Conservation (phyloP, 2,113 vertebrate species). For the Nothobranchius furzeri region DNA sequence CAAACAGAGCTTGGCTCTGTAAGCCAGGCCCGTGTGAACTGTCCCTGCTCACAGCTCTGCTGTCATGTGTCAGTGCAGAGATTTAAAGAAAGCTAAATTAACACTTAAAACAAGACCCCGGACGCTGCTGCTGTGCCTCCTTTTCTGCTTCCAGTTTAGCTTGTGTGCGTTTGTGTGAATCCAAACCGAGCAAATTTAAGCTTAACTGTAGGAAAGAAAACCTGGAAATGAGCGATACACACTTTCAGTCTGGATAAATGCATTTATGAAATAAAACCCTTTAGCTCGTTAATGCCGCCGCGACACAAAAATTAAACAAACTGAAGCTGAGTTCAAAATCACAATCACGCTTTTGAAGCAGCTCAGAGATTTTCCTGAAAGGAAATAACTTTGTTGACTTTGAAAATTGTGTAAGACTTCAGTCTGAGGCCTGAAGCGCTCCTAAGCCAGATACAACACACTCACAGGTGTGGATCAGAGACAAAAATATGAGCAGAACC, state of each 20-base stretch:
- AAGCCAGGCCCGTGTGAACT: constrained; percentile 1
- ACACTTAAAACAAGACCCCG: constrained; percentile 14
- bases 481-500: constrained; percentile 18
- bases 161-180: neutral
- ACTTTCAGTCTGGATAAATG: neutral
- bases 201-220: constrained; percentile 1
- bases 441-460: constrained; percentile 12
- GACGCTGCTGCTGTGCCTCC: constrained; percentile 4
- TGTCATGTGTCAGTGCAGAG: constrained; percentile 15
- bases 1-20: neutral
- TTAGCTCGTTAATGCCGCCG: neutral
- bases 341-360: neutral
- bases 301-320: neutral
- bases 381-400: constrained; percentile 10
- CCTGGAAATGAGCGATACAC: neutral
- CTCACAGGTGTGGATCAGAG: constrained; percentile 25
- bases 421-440: constrained; percentile 8
- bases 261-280: no score
- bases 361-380: constrained; percentile 1
- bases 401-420: constrained; percentile 15
- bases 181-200: constrained; percentile 10
- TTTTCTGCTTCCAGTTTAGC: neutral
- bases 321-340: neutral
- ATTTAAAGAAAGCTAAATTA: constrained; percentile 24
- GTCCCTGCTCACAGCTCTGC: neutral